Evolutionary conservation across 92 coral and sea anemone genomes (phyloP).

Genomic region (Umimayanthus kanabou): DNA sequence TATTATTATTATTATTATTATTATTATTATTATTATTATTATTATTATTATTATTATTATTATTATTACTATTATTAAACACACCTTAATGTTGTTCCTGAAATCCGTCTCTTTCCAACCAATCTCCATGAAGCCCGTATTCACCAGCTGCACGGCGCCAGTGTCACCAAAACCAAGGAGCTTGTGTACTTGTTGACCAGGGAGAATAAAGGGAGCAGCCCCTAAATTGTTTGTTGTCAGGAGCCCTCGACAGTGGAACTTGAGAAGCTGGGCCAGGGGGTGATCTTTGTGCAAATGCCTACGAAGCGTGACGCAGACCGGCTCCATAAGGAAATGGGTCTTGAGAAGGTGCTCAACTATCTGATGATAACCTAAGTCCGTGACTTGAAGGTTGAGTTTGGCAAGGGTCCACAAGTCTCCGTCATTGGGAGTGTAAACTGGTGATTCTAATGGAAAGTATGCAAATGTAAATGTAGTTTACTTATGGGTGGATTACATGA

Average conservation of each 20-base stretch:
- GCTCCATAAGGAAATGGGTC: constrained; percentile 44
- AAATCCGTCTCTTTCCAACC: constrained; percentile 64
- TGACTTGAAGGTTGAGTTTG: constrained; percentile 51
- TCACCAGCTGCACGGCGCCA: constrained; percentile 49
- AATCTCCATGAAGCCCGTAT: constrained; percentile 26
- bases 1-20: too few relatives aligned
- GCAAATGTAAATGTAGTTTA: too few relatives aligned
- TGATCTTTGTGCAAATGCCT: constrained; percentile 21
- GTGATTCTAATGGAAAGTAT: constrained; percentile 43
- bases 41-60: not conserved
- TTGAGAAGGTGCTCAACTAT: constrained; percentile 60
- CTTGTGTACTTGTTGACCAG: not conserved
- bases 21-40: too few relatives aligned
- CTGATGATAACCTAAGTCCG: constrained; percentile 48
- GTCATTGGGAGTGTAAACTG: constrained; percentile 51
- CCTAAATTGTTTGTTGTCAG: constrained; percentile 35
- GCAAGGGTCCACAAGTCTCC: constrained; percentile 56
- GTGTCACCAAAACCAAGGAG: constrained; percentile 61
- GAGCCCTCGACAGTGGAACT: not conserved
- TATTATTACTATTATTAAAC: not conserved
- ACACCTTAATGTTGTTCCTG: constrained; percentile 56
- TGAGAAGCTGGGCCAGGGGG: constrained; percentile 21
- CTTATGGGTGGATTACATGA: not conserved
- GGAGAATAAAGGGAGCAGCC: not conserved
- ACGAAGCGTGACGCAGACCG: constrained; percentile 33